phyloP scores from a whole-genome alignment of 2,797 vertebrate species.

The Malacoctenus gilli region DNA sequence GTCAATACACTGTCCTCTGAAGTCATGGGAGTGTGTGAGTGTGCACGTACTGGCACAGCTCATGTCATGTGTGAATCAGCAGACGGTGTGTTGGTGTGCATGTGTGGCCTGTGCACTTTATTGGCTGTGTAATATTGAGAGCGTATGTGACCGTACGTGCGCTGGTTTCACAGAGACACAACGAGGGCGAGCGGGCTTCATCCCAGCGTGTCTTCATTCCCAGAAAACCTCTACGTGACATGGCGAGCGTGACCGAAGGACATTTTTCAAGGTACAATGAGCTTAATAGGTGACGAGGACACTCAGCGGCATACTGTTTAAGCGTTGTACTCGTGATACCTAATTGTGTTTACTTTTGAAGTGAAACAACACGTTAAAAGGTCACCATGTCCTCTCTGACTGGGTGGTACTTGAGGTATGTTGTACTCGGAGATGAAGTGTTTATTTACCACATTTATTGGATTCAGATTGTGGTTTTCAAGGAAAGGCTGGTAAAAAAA shows the following conservation, averaged over 20 bases:
- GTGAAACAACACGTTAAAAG: constrained; percentile 18
- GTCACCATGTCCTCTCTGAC: constrained; percentile 3
- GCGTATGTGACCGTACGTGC: not conserved
- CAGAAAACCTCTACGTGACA: constrained; percentile 41
- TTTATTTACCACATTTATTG: too few species aligned
- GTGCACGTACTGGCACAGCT: constrained; percentile 22
- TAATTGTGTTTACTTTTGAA: constrained; percentile 33
- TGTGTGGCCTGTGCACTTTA: constrained; percentile 35
- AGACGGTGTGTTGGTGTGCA: constrained; percentile 45
- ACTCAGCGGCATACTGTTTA: constrained; percentile 14
- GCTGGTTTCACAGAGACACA: constrained; percentile 1
- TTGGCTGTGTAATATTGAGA: constrained; percentile 9
- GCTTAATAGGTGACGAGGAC: constrained; percentile 31
- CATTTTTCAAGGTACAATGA: constrained; percentile 45
- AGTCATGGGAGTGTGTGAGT: constrained; percentile 7
- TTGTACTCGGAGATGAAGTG: not conserved
- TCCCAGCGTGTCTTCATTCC: constrained; percentile 32
- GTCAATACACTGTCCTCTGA: too few species aligned
- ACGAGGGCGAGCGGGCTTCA: constrained; percentile 12
- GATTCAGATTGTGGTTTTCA: too few species aligned
- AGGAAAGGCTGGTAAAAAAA: too few species aligned
- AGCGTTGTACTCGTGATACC: constrained; percentile 7
- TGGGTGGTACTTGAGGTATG: not conserved
- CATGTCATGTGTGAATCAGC: constrained; percentile 49
- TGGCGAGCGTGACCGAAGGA: constrained; percentile 7